phyloP scores from a whole-genome alignment of 92 coral and sea anemone species.

The Phenganax subtilis region DNA sequence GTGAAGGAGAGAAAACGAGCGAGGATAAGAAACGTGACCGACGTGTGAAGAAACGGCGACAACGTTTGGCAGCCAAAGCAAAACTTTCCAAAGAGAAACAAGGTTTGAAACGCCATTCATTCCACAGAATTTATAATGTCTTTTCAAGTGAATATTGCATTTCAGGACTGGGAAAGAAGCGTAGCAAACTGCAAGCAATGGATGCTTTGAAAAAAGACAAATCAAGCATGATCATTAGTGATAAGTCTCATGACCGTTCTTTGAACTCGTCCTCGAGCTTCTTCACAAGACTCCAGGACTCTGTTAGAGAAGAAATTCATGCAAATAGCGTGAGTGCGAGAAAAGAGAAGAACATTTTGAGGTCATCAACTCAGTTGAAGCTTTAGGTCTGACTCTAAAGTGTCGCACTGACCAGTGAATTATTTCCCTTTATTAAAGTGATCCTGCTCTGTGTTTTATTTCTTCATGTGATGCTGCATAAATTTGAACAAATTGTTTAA shows the following conservation, averaged over 20 bases:
- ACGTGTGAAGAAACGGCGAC: conserved; percentile 69
- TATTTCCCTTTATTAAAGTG: too few species aligned
- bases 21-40: conserved; percentile 82
- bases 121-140: neutral
- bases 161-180: conserved; percentile 77
- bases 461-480: too few species aligned
- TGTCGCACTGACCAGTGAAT: too few species aligned
- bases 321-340: conserved; percentile 53
- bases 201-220: conserved; percentile 63
- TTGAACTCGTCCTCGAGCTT: conserved; percentile 80
- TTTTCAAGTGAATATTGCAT: neutral
- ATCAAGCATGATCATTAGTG: conserved; percentile 54
- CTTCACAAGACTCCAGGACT: conserved; percentile 85
- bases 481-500: too few species aligned
- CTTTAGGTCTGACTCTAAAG: conserved; percentile 33
- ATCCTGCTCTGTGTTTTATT: too few species aligned
- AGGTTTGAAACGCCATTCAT: conserved; percentile 52
- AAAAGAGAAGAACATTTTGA: conserved; percentile 46
- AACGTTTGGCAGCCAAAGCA: conserved; percentile 63
- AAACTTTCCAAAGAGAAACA: conserved; percentile 60
- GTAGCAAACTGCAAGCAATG: conserved; percentile 70
- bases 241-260: conserved; percentile 44
- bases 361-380: conserved; percentile 60
- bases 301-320: conserved; percentile 69
- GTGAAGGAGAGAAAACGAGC: conserved; percentile 67